Evolutionary conservation across 2,888 invertebrate genomes (phyloP).

Genomic region (Lasioglossum marginatum): DNA sequence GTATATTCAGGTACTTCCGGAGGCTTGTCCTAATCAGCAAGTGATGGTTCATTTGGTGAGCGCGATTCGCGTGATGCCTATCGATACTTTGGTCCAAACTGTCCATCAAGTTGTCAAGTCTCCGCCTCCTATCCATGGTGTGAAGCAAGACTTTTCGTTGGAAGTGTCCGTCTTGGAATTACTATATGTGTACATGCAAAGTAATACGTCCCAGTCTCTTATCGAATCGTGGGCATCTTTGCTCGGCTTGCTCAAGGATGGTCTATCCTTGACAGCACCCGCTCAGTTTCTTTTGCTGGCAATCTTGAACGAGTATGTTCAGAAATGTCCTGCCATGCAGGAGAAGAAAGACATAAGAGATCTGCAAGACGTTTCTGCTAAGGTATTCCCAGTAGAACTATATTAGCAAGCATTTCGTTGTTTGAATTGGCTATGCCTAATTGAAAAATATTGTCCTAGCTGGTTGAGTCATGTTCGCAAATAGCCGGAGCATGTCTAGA

Average conservation of each 20-base stretch:
- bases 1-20: conserved; percentile 86
- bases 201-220: conserved; percentile 89
- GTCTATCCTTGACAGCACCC: conserved; percentile 89
- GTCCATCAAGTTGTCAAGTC: conserved; percentile 93
- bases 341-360: conserved; percentile 93
- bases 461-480: conserved; percentile 92
- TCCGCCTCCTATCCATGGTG: conserved; percentile 88
- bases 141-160: conserved; percentile 87
- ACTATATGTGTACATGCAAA: conserved; percentile 90
- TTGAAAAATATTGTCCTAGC: conserved; percentile 76
- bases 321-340: conserved; percentile 90
- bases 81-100: conserved; percentile 93
- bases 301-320: conserved; percentile 93
- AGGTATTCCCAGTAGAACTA: conserved; percentile 82
- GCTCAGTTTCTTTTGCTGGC: conserved; percentile 92
- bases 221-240: conserved; percentile 92
- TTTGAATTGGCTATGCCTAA: not conserved
- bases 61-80: conserved; percentile 93
- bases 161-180: conserved; percentile 94
- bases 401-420: not conserved
- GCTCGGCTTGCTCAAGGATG: conserved; percentile 90
- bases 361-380: conserved; percentile 90
- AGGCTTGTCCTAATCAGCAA: conserved; percentile 89
- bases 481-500: conserved; percentile 96
- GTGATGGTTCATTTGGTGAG: conserved; percentile 92